phyloP scores from a whole-genome alignment of 2,113 vertebrate species.

The Chrysemys picta region DNA sequence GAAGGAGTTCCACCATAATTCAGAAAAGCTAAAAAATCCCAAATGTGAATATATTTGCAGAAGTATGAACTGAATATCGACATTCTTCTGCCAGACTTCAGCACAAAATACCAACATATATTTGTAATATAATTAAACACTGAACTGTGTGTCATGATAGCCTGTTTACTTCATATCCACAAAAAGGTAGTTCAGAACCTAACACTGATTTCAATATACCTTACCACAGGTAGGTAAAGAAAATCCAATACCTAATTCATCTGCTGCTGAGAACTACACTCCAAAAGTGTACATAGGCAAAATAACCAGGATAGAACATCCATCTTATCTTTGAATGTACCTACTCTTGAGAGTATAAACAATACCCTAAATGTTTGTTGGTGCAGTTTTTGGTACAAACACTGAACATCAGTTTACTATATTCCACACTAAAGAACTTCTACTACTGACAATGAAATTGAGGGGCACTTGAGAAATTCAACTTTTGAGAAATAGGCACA shows the following conservation, averaged over 20 bases:
- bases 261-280: neutral
- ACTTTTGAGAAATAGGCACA: neutral
- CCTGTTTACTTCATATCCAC: neutral
- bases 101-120: neutral
- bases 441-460: neutral
- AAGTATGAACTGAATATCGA: neutral
- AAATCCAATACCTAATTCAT: neutral
- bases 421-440: neutral
- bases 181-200: neutral
- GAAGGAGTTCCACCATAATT: neutral
- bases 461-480: neutral
- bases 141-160: neutral
- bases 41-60: neutral
- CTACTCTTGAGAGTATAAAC: neutral
- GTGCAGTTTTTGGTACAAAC: neutral
- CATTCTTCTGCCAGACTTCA: neutral
- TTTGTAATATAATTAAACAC: neutral
- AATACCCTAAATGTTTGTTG: neutral
- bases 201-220: neutral
- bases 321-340: neutral
- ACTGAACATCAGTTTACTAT: neutral
- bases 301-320: neutral
- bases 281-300: neutral
- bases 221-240: neutral
- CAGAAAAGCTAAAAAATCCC: accelerated